Evolutionary conservation across 2,797 vertebrate genomes (phyloP).

Genomic region (Nyctibius grandis): DNA sequence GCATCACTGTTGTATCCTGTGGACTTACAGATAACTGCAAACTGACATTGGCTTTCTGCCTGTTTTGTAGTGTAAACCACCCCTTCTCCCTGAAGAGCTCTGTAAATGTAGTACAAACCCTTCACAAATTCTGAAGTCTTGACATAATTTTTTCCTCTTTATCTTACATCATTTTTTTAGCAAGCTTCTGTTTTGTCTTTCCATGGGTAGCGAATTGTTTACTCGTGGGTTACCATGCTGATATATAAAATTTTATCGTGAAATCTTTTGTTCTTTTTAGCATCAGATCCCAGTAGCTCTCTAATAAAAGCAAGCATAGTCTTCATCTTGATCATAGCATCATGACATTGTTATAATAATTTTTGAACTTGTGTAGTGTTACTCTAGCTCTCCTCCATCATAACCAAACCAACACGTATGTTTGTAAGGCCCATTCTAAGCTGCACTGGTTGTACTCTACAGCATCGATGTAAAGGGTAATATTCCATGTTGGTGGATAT

Average conservation of each 20-base stretch:
- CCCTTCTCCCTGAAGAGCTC: not conserved
- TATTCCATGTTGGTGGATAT: not conserved
- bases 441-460: not conserved
- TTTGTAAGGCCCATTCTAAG: not conserved
- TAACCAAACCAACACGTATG: not conserved
- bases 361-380: not conserved
- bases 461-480: not conserved
- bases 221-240: not conserved
- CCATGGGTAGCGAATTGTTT: fast-evolving
- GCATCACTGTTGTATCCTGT: too few species aligned
- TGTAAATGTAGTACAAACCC: not conserved
- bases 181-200: not conserved
- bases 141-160: not conserved
- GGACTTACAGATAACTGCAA: not conserved
- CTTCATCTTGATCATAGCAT: not conserved
- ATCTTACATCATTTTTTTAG: not conserved
- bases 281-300: not conserved
- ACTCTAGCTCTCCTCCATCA: not conserved
- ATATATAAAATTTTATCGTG: not conserved
- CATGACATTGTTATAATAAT: not conserved
- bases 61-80: not conserved
- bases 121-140: not conserved
- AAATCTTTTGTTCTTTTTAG: not conserved
- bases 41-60: not conserved
- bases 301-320: not conserved